Percentiles rank a stretch among this genome's conserved stretches.
These are phyloP conservation scores for Holocentrus rufus DNA, from an alignment of 2,797 vertebrate genomes.

Conservation along the genomic window DNA sequence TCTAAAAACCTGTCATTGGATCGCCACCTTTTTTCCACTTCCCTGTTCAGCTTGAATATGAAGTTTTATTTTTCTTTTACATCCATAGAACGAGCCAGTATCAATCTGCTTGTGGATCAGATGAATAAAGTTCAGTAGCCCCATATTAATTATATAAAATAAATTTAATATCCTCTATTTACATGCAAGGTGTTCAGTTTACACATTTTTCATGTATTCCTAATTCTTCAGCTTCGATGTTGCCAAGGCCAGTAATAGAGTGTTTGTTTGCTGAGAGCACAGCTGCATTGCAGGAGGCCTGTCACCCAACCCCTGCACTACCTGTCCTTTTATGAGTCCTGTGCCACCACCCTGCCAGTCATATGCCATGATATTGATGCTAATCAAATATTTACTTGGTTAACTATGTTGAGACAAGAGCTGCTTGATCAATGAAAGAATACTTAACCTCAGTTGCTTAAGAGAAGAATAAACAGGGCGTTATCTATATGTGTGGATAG, in stretches of 20 bases:
- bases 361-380: slow-evolving; percentile 28
- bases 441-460: slow-evolving; percentile 29
- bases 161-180: too few species aligned
- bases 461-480: slow-evolving; percentile 30
- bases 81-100: not conserved
- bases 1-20: not conserved
- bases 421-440: slow-evolving; percentile 30
- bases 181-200: not conserved
- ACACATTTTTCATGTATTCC: not conserved
- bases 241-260: too few species aligned
- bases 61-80: not conserved
- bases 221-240: not conserved
- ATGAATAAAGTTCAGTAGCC: too few species aligned
- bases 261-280: slow-evolving; percentile 42
- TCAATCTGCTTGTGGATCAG: not conserved
- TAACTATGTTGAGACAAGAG: slow-evolving; percentile 22
- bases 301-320: slow-evolving; percentile 19
- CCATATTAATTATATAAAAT: too few species aligned
- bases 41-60: not conserved
- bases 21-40: not conserved
- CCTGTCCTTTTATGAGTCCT: slow-evolving; percentile 56
- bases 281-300: slow-evolving; percentile 23
- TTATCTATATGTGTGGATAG: not conserved
- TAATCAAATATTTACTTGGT: slow-evolving; percentile 69
- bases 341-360: slow-evolving; percentile 13